Evolutionary conservation across 2,797 vertebrate genomes (phyloP).

Genomic region (Synaphobranchus kaupii): DNA sequence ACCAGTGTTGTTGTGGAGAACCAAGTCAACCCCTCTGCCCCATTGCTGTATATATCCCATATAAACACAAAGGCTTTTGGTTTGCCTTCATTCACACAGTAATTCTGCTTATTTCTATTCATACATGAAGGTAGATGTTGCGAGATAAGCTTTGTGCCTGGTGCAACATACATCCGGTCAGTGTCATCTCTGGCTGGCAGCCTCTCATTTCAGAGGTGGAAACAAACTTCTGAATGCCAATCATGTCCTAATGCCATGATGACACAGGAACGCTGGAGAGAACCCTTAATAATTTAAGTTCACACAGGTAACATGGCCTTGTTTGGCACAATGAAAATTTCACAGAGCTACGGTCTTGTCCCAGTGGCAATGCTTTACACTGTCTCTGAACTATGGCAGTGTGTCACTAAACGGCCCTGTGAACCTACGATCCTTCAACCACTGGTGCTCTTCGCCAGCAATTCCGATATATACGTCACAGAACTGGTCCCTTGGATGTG

Average conservation of each 20-base stretch:
- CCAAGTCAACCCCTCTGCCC: too few species aligned
- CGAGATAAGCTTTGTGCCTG: background rate
- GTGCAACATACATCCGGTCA: background rate
- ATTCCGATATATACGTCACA: background rate
- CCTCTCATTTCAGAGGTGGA: background rate
- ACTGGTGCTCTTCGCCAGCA: background rate
- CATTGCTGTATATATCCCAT: too few species aligned
- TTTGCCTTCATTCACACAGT: too few species aligned
- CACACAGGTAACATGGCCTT: background rate
- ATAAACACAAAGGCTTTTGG: too few species aligned
- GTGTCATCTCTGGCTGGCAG: background rate
- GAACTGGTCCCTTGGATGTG: background rate
- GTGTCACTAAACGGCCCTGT: background rate
- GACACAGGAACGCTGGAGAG: background rate
- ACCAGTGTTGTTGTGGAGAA: too few species aligned
- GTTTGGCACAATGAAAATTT: background rate
- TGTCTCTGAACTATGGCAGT: background rate
- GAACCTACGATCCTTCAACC: background rate
- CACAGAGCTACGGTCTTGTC: background rate
- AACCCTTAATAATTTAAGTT: background rate
- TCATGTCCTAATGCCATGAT: background rate
- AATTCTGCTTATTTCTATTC: background rate
- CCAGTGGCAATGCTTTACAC: background rate
- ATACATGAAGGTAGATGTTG: background rate
- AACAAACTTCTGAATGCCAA: background rate